Evolutionary conservation across 2,113 vertebrate species (phyloP).

Genomic region (Natator depressus): DNA sequence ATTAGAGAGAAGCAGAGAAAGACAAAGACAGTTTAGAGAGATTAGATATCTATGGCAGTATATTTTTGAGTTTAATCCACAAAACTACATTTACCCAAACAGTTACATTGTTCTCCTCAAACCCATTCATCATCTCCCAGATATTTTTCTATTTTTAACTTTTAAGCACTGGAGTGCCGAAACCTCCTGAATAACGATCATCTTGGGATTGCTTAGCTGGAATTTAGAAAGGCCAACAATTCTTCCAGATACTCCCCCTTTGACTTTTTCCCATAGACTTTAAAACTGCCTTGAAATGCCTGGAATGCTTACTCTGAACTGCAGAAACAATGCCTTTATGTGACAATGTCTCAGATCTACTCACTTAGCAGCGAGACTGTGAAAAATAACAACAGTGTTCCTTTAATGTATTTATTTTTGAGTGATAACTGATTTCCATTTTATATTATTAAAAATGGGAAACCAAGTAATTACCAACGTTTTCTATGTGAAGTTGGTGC

Average conservation of each 20-base stretch:
- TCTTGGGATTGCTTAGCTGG: conserved; percentile 70
- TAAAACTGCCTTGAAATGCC: conserved; percentile 11
- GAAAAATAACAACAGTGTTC: not conserved
- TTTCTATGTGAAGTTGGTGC: not conserved
- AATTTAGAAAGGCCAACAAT: conserved; percentile 74
- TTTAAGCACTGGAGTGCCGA: conserved; percentile 34
- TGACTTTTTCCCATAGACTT: conserved; percentile 78
- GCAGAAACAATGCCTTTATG: not conserved
- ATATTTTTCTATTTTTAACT: conserved; percentile 50
- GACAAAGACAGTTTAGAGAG: not conserved
- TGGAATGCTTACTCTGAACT: conserved; percentile 36
- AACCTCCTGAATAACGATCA: conserved; percentile 63
- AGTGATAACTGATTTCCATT: not conserved
- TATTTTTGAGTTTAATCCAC: not conserved
- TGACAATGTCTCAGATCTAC: not conserved
- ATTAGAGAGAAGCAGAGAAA: not conserved
- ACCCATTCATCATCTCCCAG: conserved; percentile 32
- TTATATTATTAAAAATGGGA: not conserved
- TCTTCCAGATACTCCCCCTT: conserved; percentile 60
- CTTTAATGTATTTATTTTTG: not conserved
- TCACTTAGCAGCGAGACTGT: not conserved
- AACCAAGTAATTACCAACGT: not conserved
- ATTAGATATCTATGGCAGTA: not conserved
- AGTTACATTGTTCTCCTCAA: conserved; percentile 26
- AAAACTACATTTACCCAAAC: not conserved